Evolutionary conservation across 2,113 vertebrate species (phyloP).

Genomic region (Hippocampus comes): DNA sequence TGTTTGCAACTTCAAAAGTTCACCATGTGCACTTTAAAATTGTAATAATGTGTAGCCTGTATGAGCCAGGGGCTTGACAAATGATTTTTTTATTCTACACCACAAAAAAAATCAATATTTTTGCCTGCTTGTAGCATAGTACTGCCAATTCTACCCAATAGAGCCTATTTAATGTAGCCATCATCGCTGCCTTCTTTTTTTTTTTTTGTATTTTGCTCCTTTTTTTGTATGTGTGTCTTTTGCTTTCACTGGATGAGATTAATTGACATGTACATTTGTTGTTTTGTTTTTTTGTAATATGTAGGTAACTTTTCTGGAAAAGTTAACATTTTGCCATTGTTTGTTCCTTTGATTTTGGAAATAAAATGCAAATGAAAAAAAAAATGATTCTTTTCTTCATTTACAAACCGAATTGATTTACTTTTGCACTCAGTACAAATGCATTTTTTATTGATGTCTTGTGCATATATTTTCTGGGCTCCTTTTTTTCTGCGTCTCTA

Average conservation of each 20-base stretch:
- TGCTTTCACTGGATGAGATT: conserved; percentile 70
- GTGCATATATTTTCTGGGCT: too few species aligned
- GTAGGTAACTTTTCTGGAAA: conserved; percentile 75
- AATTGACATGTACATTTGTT: conserved; percentile 92
- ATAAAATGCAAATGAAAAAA: conserved; percentile 53
- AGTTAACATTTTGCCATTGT: conserved; percentile 82
- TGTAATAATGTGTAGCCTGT: background rate
- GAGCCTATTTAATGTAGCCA: conserved; percentile 79
- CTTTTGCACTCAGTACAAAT: background rate
- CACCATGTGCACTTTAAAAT: conserved; percentile 87
- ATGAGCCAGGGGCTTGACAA: conserved; percentile 72
- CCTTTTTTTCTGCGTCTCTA: too few species aligned
- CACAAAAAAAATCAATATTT: conserved; percentile 37
- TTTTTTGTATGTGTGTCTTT: conserved; percentile 61
- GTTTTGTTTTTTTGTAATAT: conserved; percentile 74
- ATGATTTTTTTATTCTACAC: conserved; percentile 52
- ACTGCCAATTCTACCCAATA: conserved; percentile 80
- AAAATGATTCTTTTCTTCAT: background rate
- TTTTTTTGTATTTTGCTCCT: conserved; percentile 52
- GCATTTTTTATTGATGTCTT: too few species aligned
- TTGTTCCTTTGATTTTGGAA: conserved; percentile 75
- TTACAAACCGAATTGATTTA: too few species aligned
- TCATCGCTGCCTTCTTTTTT: conserved; percentile 66
- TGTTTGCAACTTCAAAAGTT: conserved; percentile 74
- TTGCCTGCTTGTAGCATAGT: conserved; percentile 66